These are phyloP conservation scores for Cephus nigrinus DNA, from an alignment of 2,888 invertebrate species.

Conservation along the genomic window DNA sequence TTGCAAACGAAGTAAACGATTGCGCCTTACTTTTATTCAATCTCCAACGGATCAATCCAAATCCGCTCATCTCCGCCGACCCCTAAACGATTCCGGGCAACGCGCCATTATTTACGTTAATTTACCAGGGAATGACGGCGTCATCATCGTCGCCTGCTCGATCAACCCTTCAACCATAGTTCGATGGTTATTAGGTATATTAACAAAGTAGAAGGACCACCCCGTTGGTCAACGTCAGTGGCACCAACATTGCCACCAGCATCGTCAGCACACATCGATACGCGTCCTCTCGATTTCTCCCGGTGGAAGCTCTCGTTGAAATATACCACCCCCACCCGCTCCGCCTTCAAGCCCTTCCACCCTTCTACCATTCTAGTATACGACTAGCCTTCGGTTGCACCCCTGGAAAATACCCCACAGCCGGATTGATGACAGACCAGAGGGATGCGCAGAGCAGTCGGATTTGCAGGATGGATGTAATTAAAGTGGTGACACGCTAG, in stretches of 20 bases:
- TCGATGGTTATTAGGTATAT: neutral
- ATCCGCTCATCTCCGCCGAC: slow-evolving; percentile 17
- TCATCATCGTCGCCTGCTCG: neutral
- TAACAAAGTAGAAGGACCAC: neutral
- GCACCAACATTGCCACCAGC: neutral
- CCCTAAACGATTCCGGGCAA: slow-evolving; percentile 25
- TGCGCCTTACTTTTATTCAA: neutral
- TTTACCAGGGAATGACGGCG: neutral
- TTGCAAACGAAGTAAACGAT: neutral
- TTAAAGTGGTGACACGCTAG: slow-evolving; percentile 63
- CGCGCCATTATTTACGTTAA: neutral
- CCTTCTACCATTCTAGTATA: neutral
- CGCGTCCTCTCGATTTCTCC: neutral
- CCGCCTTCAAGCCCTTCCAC: neutral
- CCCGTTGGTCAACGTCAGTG: neutral
- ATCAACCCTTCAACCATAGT: neutral
- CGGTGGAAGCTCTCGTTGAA: neutral
- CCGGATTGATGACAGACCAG: slow-evolving; percentile 24
- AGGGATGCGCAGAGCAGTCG: slow-evolving; percentile 35
- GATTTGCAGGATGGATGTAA: slow-evolving; percentile 58
- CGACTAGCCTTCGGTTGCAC: neutral
- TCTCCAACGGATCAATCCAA: neutral
- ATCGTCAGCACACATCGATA: neutral
- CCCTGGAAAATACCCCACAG: slow-evolving; percentile 40
- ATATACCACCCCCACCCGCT: neutral